Conservation (phyloP, 1,140 invertebrate species). For the Parapsyche elsis region DNA sequence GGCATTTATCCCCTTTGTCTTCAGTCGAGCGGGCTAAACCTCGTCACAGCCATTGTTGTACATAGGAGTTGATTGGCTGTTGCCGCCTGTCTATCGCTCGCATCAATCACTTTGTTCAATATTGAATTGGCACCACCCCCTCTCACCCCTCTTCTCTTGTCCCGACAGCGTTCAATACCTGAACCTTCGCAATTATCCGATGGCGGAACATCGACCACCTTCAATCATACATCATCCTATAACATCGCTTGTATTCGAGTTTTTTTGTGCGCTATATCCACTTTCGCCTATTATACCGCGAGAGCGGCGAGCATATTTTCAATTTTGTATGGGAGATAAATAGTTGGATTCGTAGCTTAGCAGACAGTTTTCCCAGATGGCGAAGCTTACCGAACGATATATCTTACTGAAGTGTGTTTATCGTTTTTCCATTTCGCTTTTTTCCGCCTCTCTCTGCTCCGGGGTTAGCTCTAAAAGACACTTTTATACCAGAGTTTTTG, state of each 20-base stretch:
- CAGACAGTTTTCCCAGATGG: conserved; percentile 31
- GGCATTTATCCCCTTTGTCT: conserved; percentile 26
- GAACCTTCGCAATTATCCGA: background rate
- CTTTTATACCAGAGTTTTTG: conserved; percentile 6
- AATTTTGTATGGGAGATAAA: conserved; percentile 26
- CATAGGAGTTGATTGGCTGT: conserved; percentile 1
- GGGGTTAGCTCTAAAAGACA: background rate
- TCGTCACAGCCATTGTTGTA: background rate
- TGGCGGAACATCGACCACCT: no score
- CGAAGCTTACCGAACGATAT: conserved; percentile 31
- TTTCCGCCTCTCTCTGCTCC: background rate
- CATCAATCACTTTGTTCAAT: conserved; percentile 9
- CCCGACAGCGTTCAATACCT: background rate
- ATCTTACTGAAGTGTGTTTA: conserved; percentile 32
- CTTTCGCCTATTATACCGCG: background rate
- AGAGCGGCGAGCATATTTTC: background rate
- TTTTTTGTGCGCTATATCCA: background rate
- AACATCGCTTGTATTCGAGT: background rate
- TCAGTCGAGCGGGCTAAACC: background rate
- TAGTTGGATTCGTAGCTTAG: conserved; percentile 30
- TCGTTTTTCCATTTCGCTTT: conserved; percentile 16
- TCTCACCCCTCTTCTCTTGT: background rate
- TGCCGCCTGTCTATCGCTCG: background rate
- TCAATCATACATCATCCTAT: no score
- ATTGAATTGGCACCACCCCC: background rate